phyloP scores from a whole-genome alignment of 1,140 invertebrate species.

The Conus betulinus region DNA sequence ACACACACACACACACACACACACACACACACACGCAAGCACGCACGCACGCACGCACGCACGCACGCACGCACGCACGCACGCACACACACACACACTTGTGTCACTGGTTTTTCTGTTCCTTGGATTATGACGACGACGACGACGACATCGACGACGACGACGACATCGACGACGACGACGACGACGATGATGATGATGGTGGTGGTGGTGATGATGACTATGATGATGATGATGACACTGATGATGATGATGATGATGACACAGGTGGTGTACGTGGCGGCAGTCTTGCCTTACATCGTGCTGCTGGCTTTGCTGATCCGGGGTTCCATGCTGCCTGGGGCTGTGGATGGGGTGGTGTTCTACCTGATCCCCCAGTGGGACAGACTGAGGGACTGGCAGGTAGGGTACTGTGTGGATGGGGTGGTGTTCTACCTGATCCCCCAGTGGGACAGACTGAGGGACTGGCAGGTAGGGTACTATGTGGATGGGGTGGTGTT shows the following conservation, averaged over 20 bases:
- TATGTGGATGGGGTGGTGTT: too few relatives aligned
- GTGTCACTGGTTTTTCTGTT: conserved; percentile 52
- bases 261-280: conserved; percentile 47
- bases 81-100: too few relatives aligned
- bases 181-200: not conserved
- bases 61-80: conserved; percentile 26
- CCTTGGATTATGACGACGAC: conserved; percentile 68
- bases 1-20: conserved; percentile 60
- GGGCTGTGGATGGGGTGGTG: conserved; percentile 68
- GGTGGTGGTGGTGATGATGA: too few relatives aligned
- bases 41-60: conserved; percentile 8
- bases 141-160: conserved; percentile 70
- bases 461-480: too few relatives aligned
- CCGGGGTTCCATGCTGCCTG: conserved; percentile 71
- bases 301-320: conserved; percentile 74
- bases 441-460: too few relatives aligned
- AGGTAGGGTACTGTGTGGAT: too few relatives aligned
- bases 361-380: too few relatives aligned
- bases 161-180: conserved; percentile 65
- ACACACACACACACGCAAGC: too few relatives aligned
- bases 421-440: too few relatives aligned
- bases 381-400: too few relatives aligned
- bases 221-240: not conserved
- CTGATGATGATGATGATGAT: conserved; percentile 52
- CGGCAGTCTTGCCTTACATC: conserved; percentile 76